These are phyloP conservation scores for Sitobion miscanthi DNA, from an alignment of 1,140 invertebrate species.

Conservation along the genomic window DNA sequence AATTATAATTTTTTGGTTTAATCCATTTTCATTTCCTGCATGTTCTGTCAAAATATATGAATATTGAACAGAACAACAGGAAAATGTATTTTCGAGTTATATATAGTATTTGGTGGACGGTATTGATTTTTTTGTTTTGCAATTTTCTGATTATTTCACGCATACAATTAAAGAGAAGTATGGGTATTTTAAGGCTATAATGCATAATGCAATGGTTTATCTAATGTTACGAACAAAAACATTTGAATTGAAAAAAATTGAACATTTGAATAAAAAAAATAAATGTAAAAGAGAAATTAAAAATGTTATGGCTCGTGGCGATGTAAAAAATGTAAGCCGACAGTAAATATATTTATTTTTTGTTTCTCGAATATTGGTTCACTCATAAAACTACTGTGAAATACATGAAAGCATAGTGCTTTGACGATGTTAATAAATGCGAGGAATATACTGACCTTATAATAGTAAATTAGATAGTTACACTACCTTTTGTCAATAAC, in stretches of 20 bases:
- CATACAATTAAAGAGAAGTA: not conserved
- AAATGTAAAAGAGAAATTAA: too few relatives aligned
- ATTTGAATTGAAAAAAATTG: not conserved
- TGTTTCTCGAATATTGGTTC: not conserved
- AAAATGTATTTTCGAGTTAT: not conserved
- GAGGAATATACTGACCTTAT: not conserved
- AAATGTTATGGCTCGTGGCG: not conserved
- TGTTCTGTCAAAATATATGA: not conserved
- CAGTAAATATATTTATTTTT: not conserved
- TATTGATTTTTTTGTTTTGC: not conserved
- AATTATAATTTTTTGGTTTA: not conserved
- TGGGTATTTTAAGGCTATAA: not conserved
- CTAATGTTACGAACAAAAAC: not conserved
- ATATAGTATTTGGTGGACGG: not conserved
- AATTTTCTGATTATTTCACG: not conserved
- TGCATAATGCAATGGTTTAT: not conserved
- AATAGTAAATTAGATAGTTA: not conserved
- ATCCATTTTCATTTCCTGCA: not conserved
- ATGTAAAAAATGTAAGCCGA: not conserved
- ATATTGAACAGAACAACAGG: not conserved
- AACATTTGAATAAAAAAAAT: not conserved
- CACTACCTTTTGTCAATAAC: too few relatives aligned
- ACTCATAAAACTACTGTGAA: not conserved
- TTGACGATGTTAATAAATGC: not conserved
- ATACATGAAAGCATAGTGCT: not conserved